Percentiles rank a stretch among this genome's conserved stretches.
phyloP scores from a whole-genome alignment of 2,888 invertebrate species.

The Drosophila quinaria region DNA sequence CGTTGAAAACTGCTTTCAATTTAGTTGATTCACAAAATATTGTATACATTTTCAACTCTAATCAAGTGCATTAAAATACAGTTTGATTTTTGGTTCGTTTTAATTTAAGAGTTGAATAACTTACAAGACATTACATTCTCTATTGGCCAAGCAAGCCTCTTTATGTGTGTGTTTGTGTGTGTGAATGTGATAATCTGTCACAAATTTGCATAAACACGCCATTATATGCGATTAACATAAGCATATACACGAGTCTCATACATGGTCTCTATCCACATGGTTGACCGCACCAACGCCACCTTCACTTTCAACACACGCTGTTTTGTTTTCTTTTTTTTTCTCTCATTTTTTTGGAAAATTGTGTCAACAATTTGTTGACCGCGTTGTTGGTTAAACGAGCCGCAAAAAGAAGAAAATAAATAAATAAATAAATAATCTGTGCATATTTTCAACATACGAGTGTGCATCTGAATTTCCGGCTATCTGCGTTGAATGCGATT shows the following conservation, averaged over 20 bases:
- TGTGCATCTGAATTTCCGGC: constrained; percentile 52
- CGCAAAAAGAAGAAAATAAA: not conserved
- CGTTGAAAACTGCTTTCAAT: not conserved
- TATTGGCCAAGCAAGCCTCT: not conserved
- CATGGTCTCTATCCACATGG: constrained; percentile 29
- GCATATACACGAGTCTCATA: constrained; percentile 26
- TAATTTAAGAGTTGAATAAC: constrained; percentile 10
- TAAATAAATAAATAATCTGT: constrained; percentile 23
- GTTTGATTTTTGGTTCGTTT: constrained; percentile 6
- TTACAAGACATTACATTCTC: constrained; percentile 26
- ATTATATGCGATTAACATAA: constrained; percentile 70
- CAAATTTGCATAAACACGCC: constrained; percentile 69
- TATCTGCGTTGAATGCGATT: constrained; percentile 27
- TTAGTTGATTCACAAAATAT: not conserved
- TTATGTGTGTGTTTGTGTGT: constrained; percentile 9
- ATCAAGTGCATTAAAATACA: constrained; percentile 22
- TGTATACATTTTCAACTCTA: not conserved
- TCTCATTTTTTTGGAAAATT: constrained; percentile 21
- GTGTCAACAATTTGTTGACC: constrained; percentile 54
- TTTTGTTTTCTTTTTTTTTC: not conserved
- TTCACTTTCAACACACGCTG: constrained; percentile 53
- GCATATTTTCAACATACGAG: constrained; percentile 31
- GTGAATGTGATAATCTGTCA: constrained; percentile 29
- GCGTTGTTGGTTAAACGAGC: constrained; percentile 26
- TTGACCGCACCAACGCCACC: constrained; percentile 48